These are phyloP conservation scores for Apodemia mormo DNA, from an alignment of 2,888 invertebrate species.

Conservation along the genomic window DNA sequence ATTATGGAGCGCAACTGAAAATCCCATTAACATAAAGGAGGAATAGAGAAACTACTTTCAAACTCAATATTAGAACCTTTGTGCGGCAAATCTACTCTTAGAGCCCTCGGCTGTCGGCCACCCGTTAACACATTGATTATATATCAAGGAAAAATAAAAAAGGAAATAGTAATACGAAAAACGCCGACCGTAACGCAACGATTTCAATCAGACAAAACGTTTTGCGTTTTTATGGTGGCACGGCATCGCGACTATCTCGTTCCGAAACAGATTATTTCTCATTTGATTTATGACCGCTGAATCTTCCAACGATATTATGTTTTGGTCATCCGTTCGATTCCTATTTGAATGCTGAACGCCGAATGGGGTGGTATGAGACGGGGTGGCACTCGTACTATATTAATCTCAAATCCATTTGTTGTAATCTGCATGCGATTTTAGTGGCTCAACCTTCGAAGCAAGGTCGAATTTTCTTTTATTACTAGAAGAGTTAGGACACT, in stretches of 20 bases:
- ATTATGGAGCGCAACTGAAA: constrained; percentile 70
- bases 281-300: constrained; percentile 82
- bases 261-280: constrained; percentile 82
- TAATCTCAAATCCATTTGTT: constrained; percentile 82
- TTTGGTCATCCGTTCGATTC: constrained; percentile 83
- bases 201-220: constrained; percentile 81
- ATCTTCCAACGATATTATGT: constrained; percentile 82
- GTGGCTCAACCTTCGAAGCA: constrained; percentile 53
- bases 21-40: constrained; percentile 77
- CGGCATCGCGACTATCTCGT: constrained; percentile 78
- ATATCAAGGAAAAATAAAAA: constrained; percentile 78
- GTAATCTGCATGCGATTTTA: constrained; percentile 71
- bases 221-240: constrained; percentile 80
- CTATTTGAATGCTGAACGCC: constrained; percentile 81
- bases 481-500: constrained; percentile 72
- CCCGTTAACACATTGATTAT: constrained; percentile 82
- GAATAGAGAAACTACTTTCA: constrained; percentile 77
- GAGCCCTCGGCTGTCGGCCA: constrained; percentile 67
- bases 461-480: constrained; percentile 66
- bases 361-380: constrained; percentile 77
- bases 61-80: constrained; percentile 80
- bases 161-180: constrained; percentile 73
- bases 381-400: constrained; percentile 81
- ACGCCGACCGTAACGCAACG: constrained; percentile 67
- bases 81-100: constrained; percentile 76